Conservation (phyloP, 2,888 invertebrate genomes). For the Sarcophaga subvicina region DNA sequence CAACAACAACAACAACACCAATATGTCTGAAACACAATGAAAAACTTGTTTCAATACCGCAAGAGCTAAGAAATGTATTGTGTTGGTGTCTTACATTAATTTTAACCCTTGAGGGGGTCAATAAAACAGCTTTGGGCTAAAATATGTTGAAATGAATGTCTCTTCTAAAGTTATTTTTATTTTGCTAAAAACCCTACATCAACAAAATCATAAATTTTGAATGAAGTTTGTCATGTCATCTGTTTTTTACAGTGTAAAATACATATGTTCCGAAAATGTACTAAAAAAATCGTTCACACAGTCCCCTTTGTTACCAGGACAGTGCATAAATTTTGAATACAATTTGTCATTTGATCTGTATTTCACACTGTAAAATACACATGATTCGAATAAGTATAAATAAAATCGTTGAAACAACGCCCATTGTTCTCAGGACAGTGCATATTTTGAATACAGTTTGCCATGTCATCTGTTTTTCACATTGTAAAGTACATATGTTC, state of each 20-base stretch:
- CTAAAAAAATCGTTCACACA: too few species aligned
- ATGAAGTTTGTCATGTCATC: background rate
- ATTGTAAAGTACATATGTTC: too few species aligned
- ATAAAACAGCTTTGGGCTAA: background rate
- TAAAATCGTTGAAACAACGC: too few species aligned
- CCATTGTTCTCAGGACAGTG: too few species aligned
- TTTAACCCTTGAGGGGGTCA: background rate
- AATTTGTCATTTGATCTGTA: background rate
- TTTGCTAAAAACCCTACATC: background rate
- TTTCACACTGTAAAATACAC: too few species aligned
- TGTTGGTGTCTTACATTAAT: background rate
- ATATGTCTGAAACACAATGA: background rate
- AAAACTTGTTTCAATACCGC: constrained; percentile 5
- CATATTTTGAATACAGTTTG: background rate
- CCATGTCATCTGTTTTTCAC: background rate
- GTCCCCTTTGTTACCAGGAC: too few species aligned
- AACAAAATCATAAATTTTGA: background rate
- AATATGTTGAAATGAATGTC: background rate
- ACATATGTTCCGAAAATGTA: too few species aligned
- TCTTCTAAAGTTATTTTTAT: background rate
- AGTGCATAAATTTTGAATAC: too few species aligned
- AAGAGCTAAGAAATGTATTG: background rate
- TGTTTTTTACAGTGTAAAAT: too few species aligned
- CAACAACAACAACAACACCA: background rate
- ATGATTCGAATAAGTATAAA: too few species aligned